Percentiles rank a stretch among this genome's conserved stretches.
Conservation (phyloP, 2,797 vertebrate genomes). For the Enteromius argenteus region DNA sequence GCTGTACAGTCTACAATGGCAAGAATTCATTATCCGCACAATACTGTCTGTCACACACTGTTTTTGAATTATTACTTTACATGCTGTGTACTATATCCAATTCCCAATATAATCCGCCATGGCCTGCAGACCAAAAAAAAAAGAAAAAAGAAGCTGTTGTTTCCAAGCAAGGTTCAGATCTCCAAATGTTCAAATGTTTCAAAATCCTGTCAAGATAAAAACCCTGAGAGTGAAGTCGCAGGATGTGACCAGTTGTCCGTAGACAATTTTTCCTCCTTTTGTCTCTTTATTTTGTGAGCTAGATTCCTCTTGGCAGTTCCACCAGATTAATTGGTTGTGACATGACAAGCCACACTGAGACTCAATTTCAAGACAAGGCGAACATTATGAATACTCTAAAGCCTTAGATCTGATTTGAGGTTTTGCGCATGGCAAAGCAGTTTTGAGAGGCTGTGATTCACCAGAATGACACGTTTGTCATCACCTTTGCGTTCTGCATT, state of each 20-base stretch:
- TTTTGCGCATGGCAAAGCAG: constrained; percentile 15
- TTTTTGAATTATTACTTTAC: constrained; percentile 24
- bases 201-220: constrained; percentile 35
- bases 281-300: constrained; percentile 17
- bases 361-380: constrained; percentile 32
- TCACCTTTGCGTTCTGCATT: constrained; percentile 5
- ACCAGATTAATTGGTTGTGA: constrained; percentile 46
- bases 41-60: constrained; percentile 25
- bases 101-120: constrained; percentile 2
- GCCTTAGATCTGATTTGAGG: constrained; percentile 21
- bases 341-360: constrained; percentile 46
- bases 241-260: constrained; percentile 26
- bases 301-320: constrained; percentile 32
- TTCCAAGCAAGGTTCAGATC: constrained; percentile 18
- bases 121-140: neutral
- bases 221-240: neutral
- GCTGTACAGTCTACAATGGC: neutral
- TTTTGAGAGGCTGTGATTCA: constrained; percentile 11
- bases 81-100: constrained; percentile 15
- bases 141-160: neutral
- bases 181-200: constrained; percentile 10
- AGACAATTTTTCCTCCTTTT: constrained; percentile 20
- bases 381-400: constrained; percentile 46
- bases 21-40: neutral
- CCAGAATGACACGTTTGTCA: constrained; percentile 8